Evolutionary conservation across 1,140 invertebrate genomes (phyloP), one percentile per base, ranked within the genome.

Genomic region (Ostrea edulis): DNA sequence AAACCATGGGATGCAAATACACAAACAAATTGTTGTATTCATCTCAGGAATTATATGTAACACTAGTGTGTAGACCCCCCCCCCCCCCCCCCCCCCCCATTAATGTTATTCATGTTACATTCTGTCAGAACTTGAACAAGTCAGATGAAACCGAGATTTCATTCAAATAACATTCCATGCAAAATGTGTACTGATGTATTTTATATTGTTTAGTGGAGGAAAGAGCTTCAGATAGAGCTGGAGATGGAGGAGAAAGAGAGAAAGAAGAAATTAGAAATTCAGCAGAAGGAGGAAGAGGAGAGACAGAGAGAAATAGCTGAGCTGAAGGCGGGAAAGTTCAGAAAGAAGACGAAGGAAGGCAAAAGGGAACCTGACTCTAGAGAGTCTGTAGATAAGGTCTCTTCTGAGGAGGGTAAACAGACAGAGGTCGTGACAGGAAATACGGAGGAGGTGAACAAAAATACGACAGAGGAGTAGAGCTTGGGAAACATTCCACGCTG

Each of bases 171-270:
- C 5, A 44, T 44, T 44, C 5, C 35, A 44, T 44, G 35, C 35
- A 44, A 44, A 44, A 2, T 44, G 12, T 62, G 12, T 8, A 54
- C 17, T 11, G 11, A 55, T 82, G 62, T 44, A 85, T 71, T 77
- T 89, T 77, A 55, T 71, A 35, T 83, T 86, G 90, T 91, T 35
- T 90, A 94, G 93, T 94, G 93, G 93, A 89, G 93, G 35, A 94
- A 94, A 87, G 93, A 94, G 58, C 87, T 94, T 12, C 93, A 94
- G 58, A 55, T 82, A 55, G 87, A 91, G 9, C 86, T 93, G 84
- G 92, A 92, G 71, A 89, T 91, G 44, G 92, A 94, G 65, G 92
- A 94, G 86, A 89, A 88, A 55, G 90, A 93, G 44, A 88, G 92
- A 89, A 87, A 90, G 85, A 92, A 92, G 81, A 89, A 88, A 14